phyloP scores from a whole-genome alignment of 2,888 invertebrate species.

The Zelleria hepariella region DNA sequence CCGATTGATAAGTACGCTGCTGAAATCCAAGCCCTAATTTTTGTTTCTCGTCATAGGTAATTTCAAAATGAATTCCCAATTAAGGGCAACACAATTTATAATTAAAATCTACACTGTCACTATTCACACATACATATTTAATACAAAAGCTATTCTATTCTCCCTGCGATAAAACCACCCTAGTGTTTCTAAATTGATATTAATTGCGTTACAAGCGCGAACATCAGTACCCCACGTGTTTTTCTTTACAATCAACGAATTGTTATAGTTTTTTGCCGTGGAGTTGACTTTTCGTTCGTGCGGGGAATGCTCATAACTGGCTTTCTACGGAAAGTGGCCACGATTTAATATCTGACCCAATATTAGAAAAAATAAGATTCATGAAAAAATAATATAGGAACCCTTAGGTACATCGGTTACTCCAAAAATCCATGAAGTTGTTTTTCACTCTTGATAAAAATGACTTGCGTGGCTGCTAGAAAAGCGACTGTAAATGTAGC shows the following conservation, averaged over 20 bases:
- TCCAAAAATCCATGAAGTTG: no score
- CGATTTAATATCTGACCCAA: no score
- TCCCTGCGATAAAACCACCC: conserved; percentile 22
- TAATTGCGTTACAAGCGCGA: conserved; percentile 61
- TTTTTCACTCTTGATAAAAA: no score
- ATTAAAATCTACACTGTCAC: not conserved
- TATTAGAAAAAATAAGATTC: no score
- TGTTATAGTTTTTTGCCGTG: conserved; percentile 4
- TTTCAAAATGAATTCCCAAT: not conserved
- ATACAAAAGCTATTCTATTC: not conserved
- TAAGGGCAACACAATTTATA: not conserved
- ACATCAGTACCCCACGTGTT: conserved; percentile 57
- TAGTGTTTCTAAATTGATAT: conserved; percentile 58
- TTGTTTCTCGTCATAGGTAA: not conserved
- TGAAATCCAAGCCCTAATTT: no score
- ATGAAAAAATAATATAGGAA: no score
- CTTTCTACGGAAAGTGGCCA: no score
- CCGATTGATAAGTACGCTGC: no score
- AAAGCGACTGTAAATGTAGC: no score
- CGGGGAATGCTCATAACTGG: no score
- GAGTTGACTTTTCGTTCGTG: not conserved
- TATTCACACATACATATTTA: not conserved
- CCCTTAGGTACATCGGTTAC: no score
- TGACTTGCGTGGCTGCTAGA: no score
- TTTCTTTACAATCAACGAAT: conserved; percentile 62